These are phyloP conservation scores for Idaea dimidiata DNA, from an alignment of 2,888 invertebrate species.

Conservation along the genomic window DNA sequence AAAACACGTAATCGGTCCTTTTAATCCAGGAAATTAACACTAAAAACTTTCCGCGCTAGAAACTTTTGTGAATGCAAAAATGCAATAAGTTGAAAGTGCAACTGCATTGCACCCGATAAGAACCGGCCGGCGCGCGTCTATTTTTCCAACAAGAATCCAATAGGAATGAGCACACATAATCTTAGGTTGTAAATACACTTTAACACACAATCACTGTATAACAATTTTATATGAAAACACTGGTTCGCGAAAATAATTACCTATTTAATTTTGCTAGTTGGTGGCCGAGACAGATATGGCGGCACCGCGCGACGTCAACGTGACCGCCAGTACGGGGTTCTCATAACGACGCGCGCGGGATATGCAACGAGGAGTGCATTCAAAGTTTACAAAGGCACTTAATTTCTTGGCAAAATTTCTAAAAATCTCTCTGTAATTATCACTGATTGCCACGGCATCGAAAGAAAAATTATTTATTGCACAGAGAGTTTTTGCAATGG, in stretches of 20 bases:
- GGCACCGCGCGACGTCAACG: constrained; percentile 85
- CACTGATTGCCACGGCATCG: constrained; percentile 65
- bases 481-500: constrained; percentile 80
- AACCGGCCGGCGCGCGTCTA: constrained; percentile 80
- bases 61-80: constrained; percentile 77
- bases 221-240: constrained; percentile 62
- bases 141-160: constrained; percentile 75
- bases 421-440: constrained; percentile 64
- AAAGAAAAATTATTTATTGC: constrained; percentile 72
- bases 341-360: constrained; percentile 90
- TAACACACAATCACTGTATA: constrained; percentile 63
- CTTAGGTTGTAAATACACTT: constrained; percentile 60
- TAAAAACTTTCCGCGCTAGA: constrained; percentile 75
- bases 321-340: constrained; percentile 87
- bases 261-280: constrained; percentile 82
- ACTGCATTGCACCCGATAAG: constrained; percentile 80
- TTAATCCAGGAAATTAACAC: constrained; percentile 56
- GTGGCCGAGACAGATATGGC: constrained; percentile 85
- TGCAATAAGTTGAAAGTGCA: constrained; percentile 81
- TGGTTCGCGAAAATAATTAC: constrained; percentile 79
- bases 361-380: constrained; percentile 83
- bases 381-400: constrained; percentile 75
- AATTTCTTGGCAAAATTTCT: constrained; percentile 57
- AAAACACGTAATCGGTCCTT: constrained; percentile 62
- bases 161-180: constrained; percentile 60